A percentile compares a stretch with the other conserved stretches of the same genome.
Conservation (phyloP, 2,888 invertebrate genomes). For the Antheraea yamamai region DNA sequence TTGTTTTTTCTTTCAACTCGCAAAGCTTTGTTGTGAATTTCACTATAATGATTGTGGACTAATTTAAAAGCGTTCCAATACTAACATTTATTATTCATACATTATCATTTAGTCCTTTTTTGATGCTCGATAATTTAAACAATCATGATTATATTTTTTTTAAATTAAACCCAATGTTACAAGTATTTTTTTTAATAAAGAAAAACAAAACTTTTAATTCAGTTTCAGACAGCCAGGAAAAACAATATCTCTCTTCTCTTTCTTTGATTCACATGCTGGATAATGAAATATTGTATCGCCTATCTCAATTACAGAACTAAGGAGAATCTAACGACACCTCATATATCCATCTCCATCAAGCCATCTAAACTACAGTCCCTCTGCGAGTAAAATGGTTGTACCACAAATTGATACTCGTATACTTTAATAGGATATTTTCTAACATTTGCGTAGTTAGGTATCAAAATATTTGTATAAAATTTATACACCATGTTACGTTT, state of each 20-base stretch:
- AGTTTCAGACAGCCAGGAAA: too few species aligned
- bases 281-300: background rate
- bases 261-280: too few species aligned
- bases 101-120: background rate
- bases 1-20: conserved; percentile 40
- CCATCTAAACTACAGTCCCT: background rate
- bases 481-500: too few species aligned
- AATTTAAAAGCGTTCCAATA: background rate
- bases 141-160: too few species aligned
- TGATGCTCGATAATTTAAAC: background rate
- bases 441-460: background rate
- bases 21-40: conserved; percentile 62
- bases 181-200: too few species aligned
- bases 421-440: background rate
- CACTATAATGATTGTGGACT: conserved; percentile 20
- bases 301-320: background rate
- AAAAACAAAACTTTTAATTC: too few species aligned
- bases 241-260: too few species aligned
- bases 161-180: too few species aligned
- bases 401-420: background rate
- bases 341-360: background rate
- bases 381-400: background rate
- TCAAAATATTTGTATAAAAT: too few species aligned
- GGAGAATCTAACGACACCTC: background rate
- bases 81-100: background rate